Percentiles rank a stretch among this genome's conserved stretches.
These are phyloP conservation scores for Cryptocheilus praepositus DNA, from an alignment of 2,888 invertebrate species.

Conservation along the genomic window DNA sequence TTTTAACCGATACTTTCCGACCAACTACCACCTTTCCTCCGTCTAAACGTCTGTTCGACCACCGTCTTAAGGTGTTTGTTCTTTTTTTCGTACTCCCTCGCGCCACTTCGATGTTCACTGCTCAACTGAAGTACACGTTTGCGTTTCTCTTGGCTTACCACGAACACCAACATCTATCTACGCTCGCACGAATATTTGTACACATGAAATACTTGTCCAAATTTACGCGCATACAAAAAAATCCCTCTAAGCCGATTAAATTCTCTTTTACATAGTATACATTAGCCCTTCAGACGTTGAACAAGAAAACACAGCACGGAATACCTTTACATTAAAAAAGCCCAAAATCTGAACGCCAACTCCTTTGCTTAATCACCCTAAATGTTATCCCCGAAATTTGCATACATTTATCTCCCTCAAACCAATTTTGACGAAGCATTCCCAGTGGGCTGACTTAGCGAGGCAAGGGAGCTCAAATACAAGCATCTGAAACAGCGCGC, in stretches of 20 bases:
- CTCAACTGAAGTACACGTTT: not conserved
- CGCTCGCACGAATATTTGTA: not conserved
- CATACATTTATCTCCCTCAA: not conserved
- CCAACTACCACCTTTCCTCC: too few species aligned
- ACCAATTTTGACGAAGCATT: not conserved
- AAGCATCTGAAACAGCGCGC: constrained; percentile 21
- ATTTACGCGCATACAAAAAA: not conserved
- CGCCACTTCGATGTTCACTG: not conserved
- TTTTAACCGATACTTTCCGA: too few species aligned
- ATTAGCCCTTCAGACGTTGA: too few species aligned
- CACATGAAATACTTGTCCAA: not conserved
- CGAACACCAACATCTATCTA: not conserved
- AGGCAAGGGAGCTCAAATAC: not conserved
- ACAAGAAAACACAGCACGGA: too few species aligned
- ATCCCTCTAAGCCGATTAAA: not conserved
- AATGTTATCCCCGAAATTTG: too few species aligned
- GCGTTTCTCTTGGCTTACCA: too few species aligned
- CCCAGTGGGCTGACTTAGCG: not conserved
- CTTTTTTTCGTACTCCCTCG: constrained; percentile 28
- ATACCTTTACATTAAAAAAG: too few species aligned
- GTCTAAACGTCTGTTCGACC: constrained; percentile 23
- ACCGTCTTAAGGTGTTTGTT: constrained; percentile 39
- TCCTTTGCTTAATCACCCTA: too few species aligned
- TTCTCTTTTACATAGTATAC: too few species aligned
- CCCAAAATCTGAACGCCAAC: too few species aligned